A percentile compares a stretch with the other conserved stretches of the same genome.
phyloP scores from a whole-genome alignment of 1,140 invertebrate species.

The Euwallacea fornicatus region DNA sequence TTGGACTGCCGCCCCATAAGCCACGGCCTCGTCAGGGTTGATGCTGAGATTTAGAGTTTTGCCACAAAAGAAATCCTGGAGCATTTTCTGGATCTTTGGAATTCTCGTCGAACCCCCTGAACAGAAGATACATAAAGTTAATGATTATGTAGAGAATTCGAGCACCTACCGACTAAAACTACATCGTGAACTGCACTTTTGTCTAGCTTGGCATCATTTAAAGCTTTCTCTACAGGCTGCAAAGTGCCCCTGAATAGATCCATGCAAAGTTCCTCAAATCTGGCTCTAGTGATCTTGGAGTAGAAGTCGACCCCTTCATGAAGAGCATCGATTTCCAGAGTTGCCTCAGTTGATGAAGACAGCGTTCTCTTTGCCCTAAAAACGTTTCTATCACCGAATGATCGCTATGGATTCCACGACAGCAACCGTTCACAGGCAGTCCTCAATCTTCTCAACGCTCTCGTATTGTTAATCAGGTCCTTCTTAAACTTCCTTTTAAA shows the following conservation, averaged over 20 bases:
- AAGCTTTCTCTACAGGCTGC: slow-evolving; percentile 70
- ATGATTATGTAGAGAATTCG: background rate
- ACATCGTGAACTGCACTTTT: slow-evolving; percentile 68
- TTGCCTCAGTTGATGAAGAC: slow-evolving; percentile 69
- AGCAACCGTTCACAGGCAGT: slow-evolving; percentile 67
- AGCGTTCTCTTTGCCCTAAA: slow-evolving; percentile 64
- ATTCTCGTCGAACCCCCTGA: slow-evolving; percentile 65
- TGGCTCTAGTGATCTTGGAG: slow-evolving; percentile 78
- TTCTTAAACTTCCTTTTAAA: slow-evolving; percentile 85
- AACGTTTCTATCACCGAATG: background rate
- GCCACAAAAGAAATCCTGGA: slow-evolving; percentile 68
- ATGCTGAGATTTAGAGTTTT: slow-evolving; percentile 71
- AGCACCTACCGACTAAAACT: slow-evolving; percentile 58
- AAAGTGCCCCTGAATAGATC: slow-evolving; percentile 75
- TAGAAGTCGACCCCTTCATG: slow-evolving; percentile 83
- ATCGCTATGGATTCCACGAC: background rate
- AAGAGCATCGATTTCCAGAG: slow-evolving; percentile 73
- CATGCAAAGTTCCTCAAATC: slow-evolving; percentile 85
- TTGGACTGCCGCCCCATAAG: slow-evolving; percentile 74
- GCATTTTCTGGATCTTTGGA: slow-evolving; percentile 66
- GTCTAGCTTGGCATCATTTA: slow-evolving; percentile 75
- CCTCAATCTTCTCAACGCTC: slow-evolving; percentile 75
- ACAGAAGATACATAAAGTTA: background rate
- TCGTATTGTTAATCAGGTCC: slow-evolving; percentile 71
- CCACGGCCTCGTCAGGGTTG: slow-evolving; percentile 79